A percentile compares a stretch with the other conserved stretches of the same genome.
Evolutionary conservation across 2,113 vertebrate species (phyloP).

Genomic region (rat (Rattus norvegicus)): GRCr8 NC_086039.1:51406001-51406500

Average conservation of each 20-base stretch:
- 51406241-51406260: not conserved
- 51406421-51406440: not conserved
- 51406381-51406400: not conserved
- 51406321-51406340: not conserved
- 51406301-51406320: not conserved
- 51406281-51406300: not conserved
- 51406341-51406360: not conserved
- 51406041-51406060: not conserved
- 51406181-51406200: not conserved
- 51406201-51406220: too few relatives aligned
- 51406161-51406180: not conserved
- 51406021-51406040: not conserved
- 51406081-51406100: not conserved
- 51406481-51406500: not conserved
- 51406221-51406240: not conserved
- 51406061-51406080: not conserved
- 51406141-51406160: not conserved
- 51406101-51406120: not conserved
- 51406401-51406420: not conserved
- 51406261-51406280: conserved; percentile 26
- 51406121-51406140: not conserved
- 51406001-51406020: not conserved
- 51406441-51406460: not conserved
- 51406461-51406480: not conserved
- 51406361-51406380: not conserved